Evolutionary conservation across 2,888 invertebrate species (phyloP), one percentile per base, ranked within the genome.

Genomic region (Oligia fasciuncula): DNA sequence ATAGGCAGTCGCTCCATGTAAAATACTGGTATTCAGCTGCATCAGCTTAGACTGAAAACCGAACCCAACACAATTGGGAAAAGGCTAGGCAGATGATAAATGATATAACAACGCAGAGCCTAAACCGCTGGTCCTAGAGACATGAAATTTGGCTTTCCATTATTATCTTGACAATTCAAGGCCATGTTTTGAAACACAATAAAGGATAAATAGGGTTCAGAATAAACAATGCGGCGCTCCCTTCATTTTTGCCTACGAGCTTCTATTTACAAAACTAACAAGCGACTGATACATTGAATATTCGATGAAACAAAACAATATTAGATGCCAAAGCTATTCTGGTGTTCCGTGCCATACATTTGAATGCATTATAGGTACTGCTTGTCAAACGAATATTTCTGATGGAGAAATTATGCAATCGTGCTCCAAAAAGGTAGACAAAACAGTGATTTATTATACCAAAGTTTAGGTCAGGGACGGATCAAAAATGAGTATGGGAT

Each of bases 371-470:
- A 85, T 77, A 46, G 11, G 11, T 46, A 75, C 75, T 77, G 66
- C 79, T 84, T 86, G 80, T 75, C 82, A 84, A 83, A 80, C 80
- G 73, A 73, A 79, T 65, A 73, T 77, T 75, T 77, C 54, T 76
- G 76, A 84, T 85, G 74, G 73, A 57, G n/a, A 68, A 81, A 87
- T 88, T 86, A 89, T 88, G 86, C 89, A 87, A 77, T 81, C 68
- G 40, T 74, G 66, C 71, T 49, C 71, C 72, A 35, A 79, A 83
- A 83, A 82, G 69, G 78, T 78, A 76, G 80, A 73, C 82, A 69
- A 81, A 78, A 77, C 72, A 79, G 74, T 82, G 86, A 86, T 88
- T 82, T 81, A 87, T 87, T 72, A 70, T 74, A 62, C 66, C 11
- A 8, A 67, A 80, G 40, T 57, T 85, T 83, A n/a, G 75, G 78